phyloP scores from a whole-genome alignment of 2,113 vertebrate species.

The Brienomyrus longianalis region DNA sequence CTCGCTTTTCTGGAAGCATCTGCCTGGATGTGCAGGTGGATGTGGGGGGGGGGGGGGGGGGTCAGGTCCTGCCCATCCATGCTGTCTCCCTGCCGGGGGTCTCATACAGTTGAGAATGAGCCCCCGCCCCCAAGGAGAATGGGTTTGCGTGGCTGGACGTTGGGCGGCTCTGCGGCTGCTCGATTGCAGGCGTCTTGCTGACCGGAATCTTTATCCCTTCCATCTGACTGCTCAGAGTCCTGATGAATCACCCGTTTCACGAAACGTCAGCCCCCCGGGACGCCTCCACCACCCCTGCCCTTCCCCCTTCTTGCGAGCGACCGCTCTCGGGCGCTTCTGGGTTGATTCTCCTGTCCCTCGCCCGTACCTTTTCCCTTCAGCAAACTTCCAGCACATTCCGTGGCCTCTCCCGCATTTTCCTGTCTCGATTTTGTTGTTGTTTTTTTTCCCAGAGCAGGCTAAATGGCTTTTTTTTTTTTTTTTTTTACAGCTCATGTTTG shows the following conservation, averaged over 20 bases:
- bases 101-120: neutral
- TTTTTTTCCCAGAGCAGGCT: neutral
- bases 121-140: neutral
- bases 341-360: neutral
- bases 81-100: neutral
- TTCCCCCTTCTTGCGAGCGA: neutral
- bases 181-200: neutral
- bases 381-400: neutral
- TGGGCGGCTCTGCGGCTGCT: neutral
- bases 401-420: neutral
- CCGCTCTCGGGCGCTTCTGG: neutral
- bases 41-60: neutral
- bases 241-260: neutral
- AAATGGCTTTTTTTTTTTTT: neutral
- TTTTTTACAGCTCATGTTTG: neutral
- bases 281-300: neutral
- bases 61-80: neutral
- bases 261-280: neutral
- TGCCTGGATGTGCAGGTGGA: neutral
- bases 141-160: neutral
- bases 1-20: neutral
- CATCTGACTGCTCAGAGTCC: neutral
- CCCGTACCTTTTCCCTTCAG: neutral
- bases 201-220: neutral
- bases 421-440: neutral